Evolutionary conservation across 2,113 vertebrate species (phyloP).

Genomic region (Hymenochirus boettgeri): DNA sequence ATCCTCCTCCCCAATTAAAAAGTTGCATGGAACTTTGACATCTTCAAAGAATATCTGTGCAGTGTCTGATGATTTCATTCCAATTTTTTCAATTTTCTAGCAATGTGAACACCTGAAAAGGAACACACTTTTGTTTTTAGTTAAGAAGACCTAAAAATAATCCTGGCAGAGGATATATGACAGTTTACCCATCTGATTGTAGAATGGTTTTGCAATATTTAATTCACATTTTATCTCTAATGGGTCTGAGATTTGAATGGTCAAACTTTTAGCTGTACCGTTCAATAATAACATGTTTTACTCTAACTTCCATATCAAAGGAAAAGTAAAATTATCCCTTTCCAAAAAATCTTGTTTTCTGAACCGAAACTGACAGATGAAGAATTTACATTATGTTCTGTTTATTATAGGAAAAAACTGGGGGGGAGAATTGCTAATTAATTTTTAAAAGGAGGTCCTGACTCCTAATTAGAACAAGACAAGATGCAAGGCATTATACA

Average conservation of each 20-base stretch:
- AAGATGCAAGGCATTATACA: not conserved
- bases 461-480: not conserved
- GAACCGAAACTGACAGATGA: not conserved
- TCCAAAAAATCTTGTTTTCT: not conserved
- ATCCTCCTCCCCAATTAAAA: constrained; percentile 75
- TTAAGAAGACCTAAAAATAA: too few species aligned
- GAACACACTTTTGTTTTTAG: too few species aligned
- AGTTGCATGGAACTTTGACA: constrained; percentile 67
- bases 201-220: too few species aligned
- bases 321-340: too few species aligned
- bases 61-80: constrained; percentile 78
- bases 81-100: constrained; percentile 79
- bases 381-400: constrained; percentile 1
- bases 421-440: not conserved
- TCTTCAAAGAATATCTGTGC: constrained; percentile 80
- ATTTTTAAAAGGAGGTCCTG: not conserved
- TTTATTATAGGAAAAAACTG: not conserved
- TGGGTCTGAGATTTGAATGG: too few species aligned
- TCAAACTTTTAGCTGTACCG: too few species aligned
- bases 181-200: too few species aligned
- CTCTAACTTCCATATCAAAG: too few species aligned
- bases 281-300: too few species aligned
- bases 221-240: too few species aligned
- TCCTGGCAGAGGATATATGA: too few species aligned
- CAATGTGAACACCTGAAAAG: constrained; percentile 65